phyloP scores from a whole-genome alignment of 1,140 invertebrate species.

The Drosophila ambigua region DNA sequence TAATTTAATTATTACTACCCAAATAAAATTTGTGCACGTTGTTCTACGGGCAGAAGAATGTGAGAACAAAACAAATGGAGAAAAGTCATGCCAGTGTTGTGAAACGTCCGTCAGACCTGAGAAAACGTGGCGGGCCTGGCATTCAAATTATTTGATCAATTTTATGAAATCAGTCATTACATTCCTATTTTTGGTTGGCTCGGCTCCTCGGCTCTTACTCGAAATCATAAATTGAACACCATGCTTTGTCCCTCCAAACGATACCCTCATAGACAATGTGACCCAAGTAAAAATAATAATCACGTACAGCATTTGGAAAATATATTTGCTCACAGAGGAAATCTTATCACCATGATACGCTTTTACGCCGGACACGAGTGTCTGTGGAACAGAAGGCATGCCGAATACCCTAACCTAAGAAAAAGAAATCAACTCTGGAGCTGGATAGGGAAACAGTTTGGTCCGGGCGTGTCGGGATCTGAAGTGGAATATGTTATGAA shows the following conservation, averaged over 20 bases:
- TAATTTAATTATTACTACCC: not conserved
- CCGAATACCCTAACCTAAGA: constrained; percentile 13
- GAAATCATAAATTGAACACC: constrained; percentile 2
- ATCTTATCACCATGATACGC: constrained; percentile 30
- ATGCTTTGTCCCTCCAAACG: too few species aligned
- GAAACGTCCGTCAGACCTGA: not conserved
- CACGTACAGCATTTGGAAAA: not conserved
- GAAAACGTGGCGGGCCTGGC: constrained; percentile 36
- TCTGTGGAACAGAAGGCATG: constrained; percentile 28
- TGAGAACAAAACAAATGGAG: constrained; percentile 58
- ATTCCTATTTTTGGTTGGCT: not conserved
- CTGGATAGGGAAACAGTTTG: constrained; percentile 37
- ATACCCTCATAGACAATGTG: not conserved
- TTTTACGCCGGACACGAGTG: constrained; percentile 44
- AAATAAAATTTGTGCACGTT: constrained; percentile 45
- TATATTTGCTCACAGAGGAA: constrained; percentile 10
- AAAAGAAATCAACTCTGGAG: constrained; percentile 14
- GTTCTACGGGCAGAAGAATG: constrained; percentile 17
- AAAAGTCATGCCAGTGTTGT: constrained; percentile 13
- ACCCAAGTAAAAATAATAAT: not conserved
- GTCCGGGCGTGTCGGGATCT: constrained; percentile 1
- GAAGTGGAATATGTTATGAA: constrained; percentile 11
- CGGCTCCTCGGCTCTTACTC: not conserved
- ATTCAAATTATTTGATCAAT: too few species aligned
- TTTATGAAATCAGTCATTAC: not conserved